These are phyloP conservation scores for Cettia cetti DNA, from an alignment of 2,113 vertebrate genomes.

Conservation along the genomic window DNA sequence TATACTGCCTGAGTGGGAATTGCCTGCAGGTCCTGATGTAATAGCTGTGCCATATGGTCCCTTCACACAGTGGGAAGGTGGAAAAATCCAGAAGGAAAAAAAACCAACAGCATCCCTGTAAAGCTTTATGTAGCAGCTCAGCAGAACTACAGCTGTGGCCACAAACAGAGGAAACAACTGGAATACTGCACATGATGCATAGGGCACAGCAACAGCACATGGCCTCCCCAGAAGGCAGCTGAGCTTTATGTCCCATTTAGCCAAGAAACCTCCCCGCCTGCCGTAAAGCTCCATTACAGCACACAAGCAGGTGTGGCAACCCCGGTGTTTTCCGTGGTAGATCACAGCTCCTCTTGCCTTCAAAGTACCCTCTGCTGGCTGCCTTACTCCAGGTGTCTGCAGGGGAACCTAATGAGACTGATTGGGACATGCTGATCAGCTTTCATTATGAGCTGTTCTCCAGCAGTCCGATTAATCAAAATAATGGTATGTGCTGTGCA, in stretches of 20 bases:
- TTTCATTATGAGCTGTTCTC: background rate
- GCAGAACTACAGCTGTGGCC: slow-evolving; percentile 30
- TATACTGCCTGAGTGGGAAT: slow-evolving; percentile 1
- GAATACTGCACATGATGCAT: background rate
- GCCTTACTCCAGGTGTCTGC: slow-evolving; percentile 30
- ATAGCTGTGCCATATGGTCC: slow-evolving; percentile 16
- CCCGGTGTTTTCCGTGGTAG: background rate
- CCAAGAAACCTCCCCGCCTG: background rate
- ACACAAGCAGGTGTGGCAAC: background rate
- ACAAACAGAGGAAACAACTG: slow-evolving; percentile 43
- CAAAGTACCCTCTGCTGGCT: background rate
- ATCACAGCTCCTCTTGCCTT: background rate
- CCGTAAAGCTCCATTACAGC: background rate
- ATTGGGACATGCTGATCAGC: background rate
- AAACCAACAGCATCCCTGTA: background rate
- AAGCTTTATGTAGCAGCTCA: slow-evolving; percentile 36
- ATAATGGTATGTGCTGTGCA: background rate
- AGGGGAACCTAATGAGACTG: background rate
- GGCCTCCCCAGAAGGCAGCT: slow-evolving; percentile 42
- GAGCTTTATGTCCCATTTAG: slow-evolving; percentile 59
- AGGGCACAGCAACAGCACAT: background rate
- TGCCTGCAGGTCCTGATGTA: slow-evolving; percentile 26
- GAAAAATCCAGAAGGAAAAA: slow-evolving; percentile 42
- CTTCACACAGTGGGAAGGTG: background rate
- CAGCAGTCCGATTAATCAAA: slow-evolving; percentile 12